Conservation (phyloP, 2,888 invertebrate species). For the Troilus luridus region DNA sequence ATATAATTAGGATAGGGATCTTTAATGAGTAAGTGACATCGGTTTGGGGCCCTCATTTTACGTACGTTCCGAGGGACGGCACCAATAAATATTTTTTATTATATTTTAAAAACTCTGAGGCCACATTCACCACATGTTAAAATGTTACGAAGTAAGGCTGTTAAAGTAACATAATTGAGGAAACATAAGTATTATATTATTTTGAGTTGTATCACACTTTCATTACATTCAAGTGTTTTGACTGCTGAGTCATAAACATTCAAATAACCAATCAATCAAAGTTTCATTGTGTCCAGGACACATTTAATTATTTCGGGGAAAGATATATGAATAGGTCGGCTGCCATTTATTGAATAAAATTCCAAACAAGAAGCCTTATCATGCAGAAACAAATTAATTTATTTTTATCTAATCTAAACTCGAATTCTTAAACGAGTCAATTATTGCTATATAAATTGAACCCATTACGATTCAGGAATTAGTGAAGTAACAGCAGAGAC, state of each 20-base stretch:
- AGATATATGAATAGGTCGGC: background rate
- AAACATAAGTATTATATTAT: too few species aligned
- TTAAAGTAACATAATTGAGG: too few species aligned
- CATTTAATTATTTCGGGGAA: background rate
- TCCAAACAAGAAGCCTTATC: background rate
- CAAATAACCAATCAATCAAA: background rate
- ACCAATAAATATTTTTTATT: too few species aligned
- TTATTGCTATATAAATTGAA: background rate
- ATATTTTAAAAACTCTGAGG: too few species aligned
- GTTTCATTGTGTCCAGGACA: background rate
- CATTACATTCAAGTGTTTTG: background rate
- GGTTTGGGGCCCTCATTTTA: too few species aligned
- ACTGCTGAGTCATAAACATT: background rate
- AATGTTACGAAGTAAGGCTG: too few species aligned
- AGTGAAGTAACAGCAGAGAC: background rate
- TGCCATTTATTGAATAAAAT: background rate
- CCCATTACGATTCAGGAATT: background rate
- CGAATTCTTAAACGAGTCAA: background rate
- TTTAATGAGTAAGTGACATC: too few species aligned
- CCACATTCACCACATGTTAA: too few species aligned
- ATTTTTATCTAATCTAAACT: slow-evolving; percentile 29
- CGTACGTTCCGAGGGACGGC: too few species aligned
- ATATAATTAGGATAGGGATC: too few species aligned
- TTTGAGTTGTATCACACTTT: background rate
- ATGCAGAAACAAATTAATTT: background rate